These are phyloP conservation scores for Trileptium ribeirensis DNA, from an alignment of 2,888 invertebrate species.

Conservation along the genomic window DNA sequence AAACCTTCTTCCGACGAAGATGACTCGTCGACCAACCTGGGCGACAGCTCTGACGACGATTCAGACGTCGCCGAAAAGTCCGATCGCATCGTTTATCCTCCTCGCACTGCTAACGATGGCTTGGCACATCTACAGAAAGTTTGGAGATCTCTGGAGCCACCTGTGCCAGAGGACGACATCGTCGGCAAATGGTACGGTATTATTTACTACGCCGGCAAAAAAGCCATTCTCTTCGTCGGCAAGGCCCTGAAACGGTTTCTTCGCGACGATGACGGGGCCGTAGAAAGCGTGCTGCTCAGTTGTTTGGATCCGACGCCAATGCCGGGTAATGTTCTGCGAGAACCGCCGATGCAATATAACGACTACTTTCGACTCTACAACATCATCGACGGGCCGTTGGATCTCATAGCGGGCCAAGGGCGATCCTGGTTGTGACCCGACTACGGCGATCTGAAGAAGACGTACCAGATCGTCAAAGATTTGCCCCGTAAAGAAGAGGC, in stretches of 20 bases:
- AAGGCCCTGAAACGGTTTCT: neutral
- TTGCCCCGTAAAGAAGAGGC: neutral
- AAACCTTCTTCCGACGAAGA: neutral
- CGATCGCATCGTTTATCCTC: no score
- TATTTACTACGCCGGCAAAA: neutral
- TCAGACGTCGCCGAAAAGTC: neutral
- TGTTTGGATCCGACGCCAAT: neutral
- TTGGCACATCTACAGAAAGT: neutral
- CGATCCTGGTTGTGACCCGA: neutral
- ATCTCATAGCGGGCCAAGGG: neutral
- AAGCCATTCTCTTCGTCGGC: neutral
- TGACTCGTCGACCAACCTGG: neutral
- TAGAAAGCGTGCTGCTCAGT: neutral
- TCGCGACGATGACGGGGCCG: neutral
- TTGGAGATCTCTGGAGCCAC: neutral
- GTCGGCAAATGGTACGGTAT: neutral
- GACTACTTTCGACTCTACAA: neutral
- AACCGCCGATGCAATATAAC: neutral
- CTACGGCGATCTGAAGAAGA: neutral
- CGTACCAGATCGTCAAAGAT: neutral
- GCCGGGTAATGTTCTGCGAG: neutral
- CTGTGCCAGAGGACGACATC: neutral
- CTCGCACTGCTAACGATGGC: neutral
- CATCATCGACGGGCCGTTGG: neutral
- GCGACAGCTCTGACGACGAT: neutral